Evolutionary conservation across 2,113 vertebrate species (phyloP), one percentile per base, ranked within the genome.

Genomic region (Smithornis capensis): DNA sequence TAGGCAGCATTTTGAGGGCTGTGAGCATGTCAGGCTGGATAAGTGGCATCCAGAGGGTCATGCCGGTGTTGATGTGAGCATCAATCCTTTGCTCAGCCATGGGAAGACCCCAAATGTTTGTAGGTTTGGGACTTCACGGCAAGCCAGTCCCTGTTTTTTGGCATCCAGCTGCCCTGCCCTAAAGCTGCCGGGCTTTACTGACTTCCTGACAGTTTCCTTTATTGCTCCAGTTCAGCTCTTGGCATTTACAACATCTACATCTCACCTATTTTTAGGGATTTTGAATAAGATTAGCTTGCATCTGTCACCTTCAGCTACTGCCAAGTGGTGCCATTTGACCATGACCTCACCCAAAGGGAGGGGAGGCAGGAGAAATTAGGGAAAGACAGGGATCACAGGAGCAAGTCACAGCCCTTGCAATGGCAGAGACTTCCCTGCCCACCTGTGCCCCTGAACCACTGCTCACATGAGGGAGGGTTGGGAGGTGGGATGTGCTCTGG

Each of bases 11-110:
- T 33, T 4, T 8, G 5, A 3, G 56, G 68, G 7, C 62, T 14
- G 5, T 14, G 64, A 60, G 35, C 23, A 3, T 12, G 52, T 15
- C 5, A 3, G 35, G 0, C 15, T 4, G 55, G 18, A 5, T 0
- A 4, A n/a, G 40, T 2, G 49, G 55, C 60, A 27, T 4, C 11
- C 4, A 2, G 38, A 0, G 2, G 64, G 29, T 47, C 47, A 14
- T 1, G 1, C 9, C 1, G 3, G 24, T 25, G 57, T 44, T 0
- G 0, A 3, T 23, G 37, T n/a, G 52, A 80, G 37, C 57, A 33
- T 28, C 57, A 4, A 0, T 1, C 17, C 28, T 74, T 60, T n/a
- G 35, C 33, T 63, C 7, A 1, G 23, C 4, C 33, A 9, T 0
- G 3, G 38, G 14, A 38, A 37, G 19, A 49, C 12, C 59, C 12